These are phyloP conservation scores for Hyles lineata DNA, from an alignment of 2,888 invertebrate species.

Conservation along the genomic window DNA sequence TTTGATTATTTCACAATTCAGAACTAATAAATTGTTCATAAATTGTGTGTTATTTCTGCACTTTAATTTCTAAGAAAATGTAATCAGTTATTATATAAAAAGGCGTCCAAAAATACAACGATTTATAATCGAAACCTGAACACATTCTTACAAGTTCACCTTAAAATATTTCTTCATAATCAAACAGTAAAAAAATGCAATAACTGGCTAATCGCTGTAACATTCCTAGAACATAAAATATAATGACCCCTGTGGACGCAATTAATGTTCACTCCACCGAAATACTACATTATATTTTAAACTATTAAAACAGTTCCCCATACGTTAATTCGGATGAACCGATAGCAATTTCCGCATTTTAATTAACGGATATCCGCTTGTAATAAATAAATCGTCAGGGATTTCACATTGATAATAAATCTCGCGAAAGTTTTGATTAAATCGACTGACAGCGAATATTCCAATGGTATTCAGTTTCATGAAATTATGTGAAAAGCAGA, in stretches of 20 bases:
- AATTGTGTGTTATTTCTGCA: no score
- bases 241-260: not conserved
- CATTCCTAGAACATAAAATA: not conserved
- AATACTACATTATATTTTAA: not conserved
- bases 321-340: not conserved
- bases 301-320: not conserved
- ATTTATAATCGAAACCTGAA: not conserved
- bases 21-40: no score
- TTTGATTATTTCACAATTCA: no score
- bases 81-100: not conserved
- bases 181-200: not conserved
- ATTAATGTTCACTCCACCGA: slow-evolving; percentile 12
- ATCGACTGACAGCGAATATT: not conserved
- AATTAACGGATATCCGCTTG: slow-evolving; percentile 12
- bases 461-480: not conserved
- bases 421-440: not conserved
- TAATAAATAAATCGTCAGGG: slow-evolving; percentile 3
- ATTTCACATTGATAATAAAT: not conserved
- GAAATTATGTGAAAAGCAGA: not conserved
- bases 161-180: not conserved
- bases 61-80: not conserved
- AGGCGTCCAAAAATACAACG: not conserved
- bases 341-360: not conserved
- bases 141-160: not conserved
- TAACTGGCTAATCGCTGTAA: not conserved